Percentiles rank a stretch among this genome's conserved stretches.
These are phyloP conservation scores for Notarius lentiginosus DNA, from an alignment of 2,113 vertebrate species.

Conservation along the genomic window DNA sequence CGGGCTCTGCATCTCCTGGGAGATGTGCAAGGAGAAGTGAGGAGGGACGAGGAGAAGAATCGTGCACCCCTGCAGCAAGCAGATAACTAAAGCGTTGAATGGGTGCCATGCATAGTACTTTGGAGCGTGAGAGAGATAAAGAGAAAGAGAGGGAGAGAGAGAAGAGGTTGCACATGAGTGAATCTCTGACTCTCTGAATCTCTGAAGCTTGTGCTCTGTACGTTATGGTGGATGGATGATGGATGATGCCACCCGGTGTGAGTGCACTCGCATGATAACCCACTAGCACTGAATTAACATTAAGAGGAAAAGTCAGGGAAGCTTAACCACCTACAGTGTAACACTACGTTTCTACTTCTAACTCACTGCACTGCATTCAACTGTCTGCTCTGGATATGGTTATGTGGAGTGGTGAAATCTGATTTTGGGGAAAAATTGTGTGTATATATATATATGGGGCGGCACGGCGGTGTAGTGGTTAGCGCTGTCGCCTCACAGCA, in stretches of 20 bases:
- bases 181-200: slow-evolving; percentile 17
- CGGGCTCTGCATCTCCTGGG: slow-evolving; percentile 40
- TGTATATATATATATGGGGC: no score
- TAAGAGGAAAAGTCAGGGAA: slow-evolving; percentile 17
- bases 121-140: neutral
- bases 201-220: slow-evolving; percentile 19
- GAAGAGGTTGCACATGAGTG: slow-evolving; percentile 19
- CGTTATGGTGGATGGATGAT: slow-evolving; percentile 36
- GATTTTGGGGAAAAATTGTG: no score
- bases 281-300: slow-evolving; percentile 32
- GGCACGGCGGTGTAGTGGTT: no score
- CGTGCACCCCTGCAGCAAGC: slow-evolving; percentile 45
- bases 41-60: slow-evolving; percentile 20
- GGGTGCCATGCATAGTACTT: slow-evolving; percentile 39
- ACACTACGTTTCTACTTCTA: neutral
- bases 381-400: neutral
- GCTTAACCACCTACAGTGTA: slow-evolving; percentile 7
- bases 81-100: slow-evolving; percentile 48
- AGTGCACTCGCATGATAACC: slow-evolving; percentile 33
- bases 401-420: neutral
- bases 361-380: neutral
- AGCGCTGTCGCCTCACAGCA: no score
- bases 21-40: slow-evolving; percentile 21
- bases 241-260: slow-evolving; percentile 32
- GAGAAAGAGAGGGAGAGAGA: neutral